A percentile compares a stretch with the other conserved stretches of the same genome.
Evolutionary conservation across 2,888 invertebrate genomes (phyloP).

Genomic region (Tineola bisselliella): DNA sequence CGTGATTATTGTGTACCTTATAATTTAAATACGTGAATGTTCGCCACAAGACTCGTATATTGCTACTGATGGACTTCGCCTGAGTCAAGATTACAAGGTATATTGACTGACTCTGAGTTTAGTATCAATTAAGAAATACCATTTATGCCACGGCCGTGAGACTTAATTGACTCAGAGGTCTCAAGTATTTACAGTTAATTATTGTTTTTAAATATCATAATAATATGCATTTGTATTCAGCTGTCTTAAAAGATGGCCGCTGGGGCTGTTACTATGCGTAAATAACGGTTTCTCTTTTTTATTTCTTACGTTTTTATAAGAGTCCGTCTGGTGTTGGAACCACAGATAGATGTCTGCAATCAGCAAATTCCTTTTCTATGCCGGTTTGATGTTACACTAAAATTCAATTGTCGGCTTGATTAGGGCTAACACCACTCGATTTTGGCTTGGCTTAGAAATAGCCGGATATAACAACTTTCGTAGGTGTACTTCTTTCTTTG

Average conservation of each 20-base stretch:
- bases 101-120: conserved; percentile 1
- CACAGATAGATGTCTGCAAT: no score
- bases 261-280: neutral
- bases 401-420: no score
- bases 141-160: neutral
- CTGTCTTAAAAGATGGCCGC: neutral
- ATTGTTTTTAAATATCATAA: conserved; percentile 2
- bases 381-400: no score
- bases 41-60: conserved; percentile 19
- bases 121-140: conserved; percentile 16
- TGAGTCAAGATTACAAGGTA: conserved; percentile 13
- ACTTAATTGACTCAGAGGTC: neutral
- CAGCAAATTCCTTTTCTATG: no score
- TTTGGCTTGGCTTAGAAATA: no score
- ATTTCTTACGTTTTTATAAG: no score
- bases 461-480: no score
- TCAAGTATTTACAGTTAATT: neutral
- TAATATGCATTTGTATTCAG: neutral
- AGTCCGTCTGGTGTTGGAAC: no score
- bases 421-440: no score
- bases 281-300: neutral
- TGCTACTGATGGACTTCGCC: conserved; percentile 15
- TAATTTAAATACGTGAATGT: conserved; percentile 27
- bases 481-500: no score
- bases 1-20: conserved; percentile 18